Evolutionary conservation across 2,113 vertebrate genomes (phyloP).

Genomic region (Thomomys bottae): DNA sequence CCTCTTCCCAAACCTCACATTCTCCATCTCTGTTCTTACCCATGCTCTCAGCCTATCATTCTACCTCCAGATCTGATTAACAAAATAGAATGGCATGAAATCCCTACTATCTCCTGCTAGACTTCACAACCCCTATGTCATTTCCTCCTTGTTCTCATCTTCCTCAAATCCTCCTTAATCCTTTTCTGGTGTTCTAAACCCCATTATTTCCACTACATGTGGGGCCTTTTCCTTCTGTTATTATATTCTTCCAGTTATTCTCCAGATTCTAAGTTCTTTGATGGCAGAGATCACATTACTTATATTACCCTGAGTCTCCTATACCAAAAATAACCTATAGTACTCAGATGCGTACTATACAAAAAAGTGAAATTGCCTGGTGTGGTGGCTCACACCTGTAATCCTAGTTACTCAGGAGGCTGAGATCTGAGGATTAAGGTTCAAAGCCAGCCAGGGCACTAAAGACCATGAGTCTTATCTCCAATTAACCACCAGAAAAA

Average conservation of each 20-base stretch:
- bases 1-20: neutral
- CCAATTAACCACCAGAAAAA: no score
- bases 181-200: neutral
- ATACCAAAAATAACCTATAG: neutral
- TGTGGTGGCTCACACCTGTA: no score
- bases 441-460: no score
- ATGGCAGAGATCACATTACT: neutral
- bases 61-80: neutral
- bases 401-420: no score
- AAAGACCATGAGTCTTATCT: no score
- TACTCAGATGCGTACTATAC: neutral
- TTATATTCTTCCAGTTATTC: neutral
- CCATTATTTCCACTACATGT: neutral
- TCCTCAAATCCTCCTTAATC: neutral
- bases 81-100: slow-evolving; percentile 41
- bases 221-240: neutral
- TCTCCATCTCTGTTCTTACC: slow-evolving; percentile 3
- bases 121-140: neutral
- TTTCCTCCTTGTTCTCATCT: neutral
- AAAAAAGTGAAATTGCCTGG: no score
- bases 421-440: no score
- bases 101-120: neutral
- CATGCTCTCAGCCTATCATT: neutral
- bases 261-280: neutral
- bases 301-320: neutral